Conservation (phyloP, 2,797 vertebrate species). For the Hippocampus kuda region DNA sequence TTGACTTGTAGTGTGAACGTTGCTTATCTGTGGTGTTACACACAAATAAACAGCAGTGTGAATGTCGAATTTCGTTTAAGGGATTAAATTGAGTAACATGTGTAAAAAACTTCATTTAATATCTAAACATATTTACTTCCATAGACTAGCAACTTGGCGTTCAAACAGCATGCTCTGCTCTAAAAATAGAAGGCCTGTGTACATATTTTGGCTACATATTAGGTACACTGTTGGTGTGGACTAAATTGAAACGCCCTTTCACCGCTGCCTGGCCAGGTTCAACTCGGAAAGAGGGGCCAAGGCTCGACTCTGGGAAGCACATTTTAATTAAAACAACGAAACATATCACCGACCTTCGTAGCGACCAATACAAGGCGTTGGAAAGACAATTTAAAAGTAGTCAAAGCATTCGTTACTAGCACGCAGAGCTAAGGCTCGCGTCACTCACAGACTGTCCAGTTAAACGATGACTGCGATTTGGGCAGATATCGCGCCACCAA, state of each 20-base stretch:
- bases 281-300: not conserved
- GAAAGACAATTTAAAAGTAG: conserved; percentile 1
- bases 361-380: conserved; percentile 13
- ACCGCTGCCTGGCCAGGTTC: conserved; percentile 8
- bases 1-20: no score
- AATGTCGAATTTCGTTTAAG: not conserved
- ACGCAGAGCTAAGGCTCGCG: conserved; percentile 18
- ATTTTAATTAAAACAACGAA: not conserved
- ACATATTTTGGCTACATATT: conserved; percentile 48
- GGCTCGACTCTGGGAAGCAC: not conserved
- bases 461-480: conserved; percentile 18
- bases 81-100: not conserved
- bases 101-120: not conserved
- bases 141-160: conserved; percentile 40
- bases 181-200: conserved; percentile 61
- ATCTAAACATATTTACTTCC: conserved; percentile 33
- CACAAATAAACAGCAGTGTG: not conserved
- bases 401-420: conserved; percentile 21
- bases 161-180: conserved; percentile 34
- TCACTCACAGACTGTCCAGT: conserved; percentile 23
- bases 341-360: conserved; percentile 24
- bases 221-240: conserved; percentile 29
- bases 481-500: conserved; percentile 12
- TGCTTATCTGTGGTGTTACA: not conserved
- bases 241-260: conserved; percentile 31